Evolutionary conservation across 1,140 invertebrate genomes (phyloP), one percentile per base, ranked within the genome.

Genomic region (Zaprionus lachaisei): DNA sequence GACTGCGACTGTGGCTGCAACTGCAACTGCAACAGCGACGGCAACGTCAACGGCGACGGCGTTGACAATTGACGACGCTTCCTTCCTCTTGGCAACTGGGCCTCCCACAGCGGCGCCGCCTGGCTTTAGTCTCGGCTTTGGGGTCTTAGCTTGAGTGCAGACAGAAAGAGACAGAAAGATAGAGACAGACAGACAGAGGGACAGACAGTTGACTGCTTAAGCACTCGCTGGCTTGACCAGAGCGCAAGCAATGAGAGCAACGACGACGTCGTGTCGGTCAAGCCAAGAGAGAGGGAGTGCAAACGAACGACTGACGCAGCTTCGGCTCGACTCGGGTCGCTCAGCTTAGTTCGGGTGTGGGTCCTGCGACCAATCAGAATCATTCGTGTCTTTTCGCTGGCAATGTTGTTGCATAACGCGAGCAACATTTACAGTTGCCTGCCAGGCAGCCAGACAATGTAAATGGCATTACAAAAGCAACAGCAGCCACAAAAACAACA

Each of bases 321-420:
- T 47, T 47, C 41, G 41, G 41, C 41, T 47, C 41, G 41, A 47
- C 31, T 54, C 57, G 67, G 60, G 34, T 62, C 56, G 56, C 41
- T 44, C 37, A 17, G 17, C 28, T 56, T 31, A 2, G 28, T 74
- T 87, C 83, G 83, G 80, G 37, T 67, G 26, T 6, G 58, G 47
- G 76, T 89, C 78, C 74, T 80, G 72, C 51, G 55, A 76, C 83
- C 83, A 87, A 87, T 87, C 83, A 89, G 74, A 83, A 73, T 41
- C 64, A 66, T 57, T 76, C 68, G 73, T 71, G 60, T 41, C 24
- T 64, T 37, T 55, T 31, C 24, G 51, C 77, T 63, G 71, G 71
- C 51, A 73, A 65, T 84, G 77, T 83, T 72, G 81, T 87, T 87
- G 83, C 83, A 83, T 87, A 83, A 87, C 86, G 83, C 62, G 57